Percentiles rank a stretch among this genome's conserved stretches.
phyloP scores from a whole-genome alignment of 2,888 invertebrate species.

The Yponomeuta sedellus region DNA sequence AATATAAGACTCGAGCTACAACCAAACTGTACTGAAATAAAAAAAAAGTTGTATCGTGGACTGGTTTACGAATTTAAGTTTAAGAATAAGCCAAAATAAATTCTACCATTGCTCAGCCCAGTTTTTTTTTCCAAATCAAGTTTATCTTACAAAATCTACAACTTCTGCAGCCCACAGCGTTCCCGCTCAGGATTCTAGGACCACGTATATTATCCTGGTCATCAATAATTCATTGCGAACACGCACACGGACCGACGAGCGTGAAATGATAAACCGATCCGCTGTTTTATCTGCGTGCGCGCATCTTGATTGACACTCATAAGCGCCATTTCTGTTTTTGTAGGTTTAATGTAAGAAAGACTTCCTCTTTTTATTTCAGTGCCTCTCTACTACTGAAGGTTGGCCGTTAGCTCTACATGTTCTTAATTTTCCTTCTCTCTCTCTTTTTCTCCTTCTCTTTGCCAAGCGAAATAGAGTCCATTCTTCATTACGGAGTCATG shows the following conservation, averaged over 20 bases:
- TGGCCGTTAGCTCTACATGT: too few relatives aligned
- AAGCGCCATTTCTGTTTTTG: constrained; percentile 34
- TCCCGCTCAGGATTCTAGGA: constrained; percentile 41
- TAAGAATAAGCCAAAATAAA: too few relatives aligned
- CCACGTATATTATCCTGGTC: constrained; percentile 51
- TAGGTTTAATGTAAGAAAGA: not conserved
- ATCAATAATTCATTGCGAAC: constrained; percentile 66
- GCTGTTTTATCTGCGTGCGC: constrained; percentile 24
- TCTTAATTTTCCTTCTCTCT: too few relatives aligned
- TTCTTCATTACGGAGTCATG: too few relatives aligned
- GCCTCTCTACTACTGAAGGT: too few relatives aligned
- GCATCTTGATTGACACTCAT: constrained; percentile 50
- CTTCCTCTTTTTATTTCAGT: not conserved
- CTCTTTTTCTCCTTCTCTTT: too few relatives aligned
- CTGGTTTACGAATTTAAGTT: too few relatives aligned
- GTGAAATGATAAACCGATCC: constrained; percentile 65
- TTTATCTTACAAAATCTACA: constrained; percentile 14
- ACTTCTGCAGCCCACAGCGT: constrained; percentile 28
- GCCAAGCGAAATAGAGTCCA: too few relatives aligned
- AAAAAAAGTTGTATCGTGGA: too few relatives aligned
- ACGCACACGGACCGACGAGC: constrained; percentile 44
- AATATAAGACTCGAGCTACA: too few relatives aligned
- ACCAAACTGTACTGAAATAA: too few relatives aligned
- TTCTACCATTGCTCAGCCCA: too few relatives aligned
- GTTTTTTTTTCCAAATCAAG: not conserved